These are phyloP conservation scores for Montipora capitata DNA, from an alignment of 92 coral and sea anemone species.

Conservation along the genomic window DNA sequence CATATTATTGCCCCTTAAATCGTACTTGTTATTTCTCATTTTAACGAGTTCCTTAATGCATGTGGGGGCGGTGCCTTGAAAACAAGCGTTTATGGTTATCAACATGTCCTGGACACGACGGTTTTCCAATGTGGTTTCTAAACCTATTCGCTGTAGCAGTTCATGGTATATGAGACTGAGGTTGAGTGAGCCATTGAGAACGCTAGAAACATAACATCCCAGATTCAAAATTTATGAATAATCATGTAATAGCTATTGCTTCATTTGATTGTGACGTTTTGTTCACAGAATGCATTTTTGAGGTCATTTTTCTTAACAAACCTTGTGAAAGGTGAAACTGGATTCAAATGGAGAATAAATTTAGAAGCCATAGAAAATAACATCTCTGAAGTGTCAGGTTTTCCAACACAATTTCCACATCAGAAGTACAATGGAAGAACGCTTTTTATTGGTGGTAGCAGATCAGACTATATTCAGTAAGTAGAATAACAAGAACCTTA, in stretches of 20 bases:
- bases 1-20: too few species aligned
- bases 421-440: conserved; percentile 74
- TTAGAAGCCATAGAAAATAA: conserved; percentile 87
- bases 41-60: too few species aligned
- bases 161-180: too few species aligned
- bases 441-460: conserved; percentile 93
- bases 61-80: too few species aligned
- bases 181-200: too few species aligned
- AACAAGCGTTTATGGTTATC: too few species aligned
- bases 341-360: conserved; percentile 89
- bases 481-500: conserved; percentile 11
- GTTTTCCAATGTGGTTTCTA: too few species aligned
- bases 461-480: conserved; percentile 89
- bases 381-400: conserved; percentile 72
- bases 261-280: background rate
- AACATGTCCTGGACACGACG: too few species aligned
- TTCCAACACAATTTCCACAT: conserved; percentile 79
- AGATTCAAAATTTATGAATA: too few species aligned
- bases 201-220: too few species aligned
- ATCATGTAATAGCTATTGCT: background rate
- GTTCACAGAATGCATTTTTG: conserved; percentile 74
- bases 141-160: too few species aligned
- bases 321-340: conserved; percentile 66
- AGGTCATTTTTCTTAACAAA: conserved; percentile 92
- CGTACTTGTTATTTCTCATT: too few species aligned